A percentile compares a stretch with the other conserved stretches of the same genome.
Evolutionary conservation across 2,797 vertebrate species (phyloP).

Genomic region (Phalanger gymnotis): DNA sequence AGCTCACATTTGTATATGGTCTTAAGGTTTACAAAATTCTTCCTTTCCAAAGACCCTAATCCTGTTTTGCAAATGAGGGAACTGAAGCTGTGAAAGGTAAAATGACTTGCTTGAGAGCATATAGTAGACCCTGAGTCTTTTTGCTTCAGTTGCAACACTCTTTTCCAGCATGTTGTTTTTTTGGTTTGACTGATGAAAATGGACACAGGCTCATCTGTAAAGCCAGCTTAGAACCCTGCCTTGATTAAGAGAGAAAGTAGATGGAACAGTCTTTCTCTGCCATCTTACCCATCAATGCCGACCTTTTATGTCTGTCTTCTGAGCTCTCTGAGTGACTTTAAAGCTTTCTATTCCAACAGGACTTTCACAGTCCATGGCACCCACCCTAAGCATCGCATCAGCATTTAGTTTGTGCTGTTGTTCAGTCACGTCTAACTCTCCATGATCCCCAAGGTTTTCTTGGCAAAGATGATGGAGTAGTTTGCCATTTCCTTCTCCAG

Average conservation of each 20-base stretch:
- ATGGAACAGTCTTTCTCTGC: neutral
- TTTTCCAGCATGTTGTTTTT: neutral
- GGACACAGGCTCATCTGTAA: neutral
- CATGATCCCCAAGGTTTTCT: neutral
- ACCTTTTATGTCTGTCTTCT: neutral
- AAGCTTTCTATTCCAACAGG: neutral
- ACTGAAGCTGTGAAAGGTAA: neutral
- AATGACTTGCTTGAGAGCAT: neutral
- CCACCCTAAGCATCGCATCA: neutral
- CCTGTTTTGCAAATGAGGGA: neutral
- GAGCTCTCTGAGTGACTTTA: neutral
- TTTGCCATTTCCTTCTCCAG: neutral
- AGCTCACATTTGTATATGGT: neutral
- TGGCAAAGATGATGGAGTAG: neutral
- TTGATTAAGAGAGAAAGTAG: neutral
- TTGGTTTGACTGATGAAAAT: neutral
- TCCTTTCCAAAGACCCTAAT: neutral
- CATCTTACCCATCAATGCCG: neutral
- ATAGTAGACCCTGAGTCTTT: neutral
- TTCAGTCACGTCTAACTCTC: neutral
- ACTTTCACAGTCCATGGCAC: neutral
- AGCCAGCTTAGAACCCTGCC: neutral
- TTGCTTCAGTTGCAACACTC: neutral
- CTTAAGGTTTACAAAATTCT: neutral
- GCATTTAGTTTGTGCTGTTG: neutral